A percentile compares a stretch with the other conserved stretches of the same genome.
Conservation (phyloP, 2,113 vertebrate genomes). For the pig (Sus scrofa) region DNA sequence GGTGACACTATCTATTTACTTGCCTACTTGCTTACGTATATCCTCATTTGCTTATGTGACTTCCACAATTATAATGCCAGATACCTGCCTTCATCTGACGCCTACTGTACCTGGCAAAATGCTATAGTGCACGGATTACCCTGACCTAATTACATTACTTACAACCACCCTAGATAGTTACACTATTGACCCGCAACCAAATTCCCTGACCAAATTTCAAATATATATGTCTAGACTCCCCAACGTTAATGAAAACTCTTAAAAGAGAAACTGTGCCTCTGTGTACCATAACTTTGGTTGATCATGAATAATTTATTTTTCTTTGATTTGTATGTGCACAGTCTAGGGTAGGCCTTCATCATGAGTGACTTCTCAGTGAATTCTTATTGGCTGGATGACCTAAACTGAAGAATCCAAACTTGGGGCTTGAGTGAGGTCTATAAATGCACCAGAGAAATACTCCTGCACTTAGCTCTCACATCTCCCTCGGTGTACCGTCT, state of each 20-base stretch:
- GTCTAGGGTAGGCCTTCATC: not conserved
- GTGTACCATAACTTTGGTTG: not conserved
- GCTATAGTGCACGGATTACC: not conserved
- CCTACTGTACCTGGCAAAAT: not conserved
- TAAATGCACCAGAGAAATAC: not conserved
- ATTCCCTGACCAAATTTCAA: not conserved
- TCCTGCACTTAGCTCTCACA: not conserved
- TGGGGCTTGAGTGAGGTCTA: not conserved
- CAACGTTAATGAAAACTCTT: not conserved
- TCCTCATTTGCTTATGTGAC: not conserved
- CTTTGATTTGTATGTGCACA: not conserved
- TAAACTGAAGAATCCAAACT: not conserved
- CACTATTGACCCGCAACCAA: not conserved
- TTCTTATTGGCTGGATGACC: not conserved
- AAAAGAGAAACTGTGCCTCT: not conserved
- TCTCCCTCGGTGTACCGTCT: not conserved
- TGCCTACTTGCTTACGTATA: not conserved
- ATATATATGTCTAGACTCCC: not conserved
- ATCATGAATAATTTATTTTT: conserved; percentile 1
- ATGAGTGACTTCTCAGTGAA: not conserved
- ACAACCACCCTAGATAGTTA: not conserved
- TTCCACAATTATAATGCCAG: not conserved
- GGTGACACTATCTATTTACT: not conserved
- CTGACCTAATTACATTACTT: not conserved
- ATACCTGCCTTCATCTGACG: not conserved